phyloP scores from a whole-genome alignment of 1,140 invertebrate genomes.

The Lordiphosa collinella region DNA sequence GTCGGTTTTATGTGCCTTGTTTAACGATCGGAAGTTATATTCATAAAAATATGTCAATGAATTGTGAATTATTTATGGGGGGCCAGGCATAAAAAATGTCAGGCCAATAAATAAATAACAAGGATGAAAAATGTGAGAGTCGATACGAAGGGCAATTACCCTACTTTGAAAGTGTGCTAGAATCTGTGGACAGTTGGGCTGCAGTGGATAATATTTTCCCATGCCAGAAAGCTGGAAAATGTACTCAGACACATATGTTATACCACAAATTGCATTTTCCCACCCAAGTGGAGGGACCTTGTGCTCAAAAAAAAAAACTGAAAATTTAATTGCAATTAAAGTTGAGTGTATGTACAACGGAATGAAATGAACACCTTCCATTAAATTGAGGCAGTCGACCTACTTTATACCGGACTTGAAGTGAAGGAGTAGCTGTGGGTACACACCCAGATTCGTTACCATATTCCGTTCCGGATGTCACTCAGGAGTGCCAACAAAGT shows the following conservation, averaged over 20 bases:
- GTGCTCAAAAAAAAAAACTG: conserved; percentile 49
- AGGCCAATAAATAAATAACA: conserved; percentile 60
- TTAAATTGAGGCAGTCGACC: conserved; percentile 61
- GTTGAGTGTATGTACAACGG: conserved; percentile 41
- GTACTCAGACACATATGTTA: too few relatives aligned
- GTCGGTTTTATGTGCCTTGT: conserved; percentile 66
- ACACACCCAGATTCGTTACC: too few relatives aligned
- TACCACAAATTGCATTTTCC: conserved; percentile 61
- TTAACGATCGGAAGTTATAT: conserved; percentile 77
- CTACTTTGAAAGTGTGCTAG: too few relatives aligned
- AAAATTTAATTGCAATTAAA: conserved; percentile 74
- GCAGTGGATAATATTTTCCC: too few relatives aligned
- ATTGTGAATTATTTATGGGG: conserved; percentile 74
- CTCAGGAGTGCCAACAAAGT: conserved; percentile 22
- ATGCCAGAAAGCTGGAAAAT: background rate
- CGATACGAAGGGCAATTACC: conserved; percentile 4
- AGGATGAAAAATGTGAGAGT: conserved; percentile 14
- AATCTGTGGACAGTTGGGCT: too few relatives aligned
- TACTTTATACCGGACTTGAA: conserved; percentile 35
- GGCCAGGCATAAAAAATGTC: conserved; percentile 25
- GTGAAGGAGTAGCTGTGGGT: conserved; percentile 1
- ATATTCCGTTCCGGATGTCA: conserved; percentile 51
- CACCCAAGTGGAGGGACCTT: conserved; percentile 45
- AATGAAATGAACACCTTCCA: conserved; percentile 58
- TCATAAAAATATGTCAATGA: conserved; percentile 78